phyloP scores from a whole-genome alignment of 2,888 invertebrate species.

The Hermaeophaga mercurialis region DNA sequence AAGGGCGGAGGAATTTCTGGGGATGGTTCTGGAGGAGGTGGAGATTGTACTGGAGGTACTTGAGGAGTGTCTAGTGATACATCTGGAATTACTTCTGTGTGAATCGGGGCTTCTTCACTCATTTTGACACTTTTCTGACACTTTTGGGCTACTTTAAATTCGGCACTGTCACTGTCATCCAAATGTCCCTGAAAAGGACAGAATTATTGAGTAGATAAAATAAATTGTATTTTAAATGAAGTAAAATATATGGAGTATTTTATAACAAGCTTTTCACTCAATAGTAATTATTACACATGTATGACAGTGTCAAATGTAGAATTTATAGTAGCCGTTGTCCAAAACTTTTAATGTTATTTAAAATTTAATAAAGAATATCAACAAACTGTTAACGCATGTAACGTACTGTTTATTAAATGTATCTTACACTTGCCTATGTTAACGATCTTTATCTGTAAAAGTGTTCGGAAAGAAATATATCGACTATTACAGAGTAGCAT shows the following conservation, averaged over 20 bases:
- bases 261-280: background rate
- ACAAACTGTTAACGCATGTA: too few relatives aligned
- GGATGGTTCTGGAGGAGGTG: constrained; percentile 4
- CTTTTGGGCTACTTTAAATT: constrained; percentile 34
- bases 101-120: constrained; percentile 49
- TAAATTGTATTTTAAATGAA: background rate
- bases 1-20: background rate
- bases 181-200: constrained; percentile 39
- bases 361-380: too few relatives aligned
- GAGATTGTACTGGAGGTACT: constrained; percentile 19
- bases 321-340: constrained; percentile 25
- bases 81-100: constrained; percentile 35
- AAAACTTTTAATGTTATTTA: too few relatives aligned
- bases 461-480: too few relatives aligned
- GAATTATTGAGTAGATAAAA: constrained; percentile 27
- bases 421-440: too few relatives aligned
- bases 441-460: too few relatives aligned
- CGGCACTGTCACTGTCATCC: constrained; percentile 39
- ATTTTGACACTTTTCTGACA: constrained; percentile 38
- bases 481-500: too few relatives aligned
- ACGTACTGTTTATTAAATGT: too few relatives aligned
- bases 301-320: constrained; percentile 24
- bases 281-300: background rate
- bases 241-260: too few relatives aligned
- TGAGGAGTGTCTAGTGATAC: constrained; percentile 31